Percentiles rank a stretch among this genome's conserved stretches.
These are phyloP conservation scores for Orchesellides sinensis DNA, from an alignment of 2,888 invertebrate genomes.

Conservation along the genomic window DNA sequence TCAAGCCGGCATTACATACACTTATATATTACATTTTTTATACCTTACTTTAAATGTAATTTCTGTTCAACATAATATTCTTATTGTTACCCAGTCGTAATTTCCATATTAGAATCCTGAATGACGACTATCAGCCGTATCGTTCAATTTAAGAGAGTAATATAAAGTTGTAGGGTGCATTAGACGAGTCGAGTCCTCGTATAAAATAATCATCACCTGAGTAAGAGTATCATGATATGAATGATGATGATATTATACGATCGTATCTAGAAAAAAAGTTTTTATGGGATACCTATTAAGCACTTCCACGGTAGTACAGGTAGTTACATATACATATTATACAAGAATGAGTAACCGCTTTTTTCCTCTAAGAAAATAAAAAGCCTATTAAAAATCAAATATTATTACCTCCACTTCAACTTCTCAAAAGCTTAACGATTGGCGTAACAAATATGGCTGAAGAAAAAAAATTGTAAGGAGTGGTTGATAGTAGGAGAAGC, in stretches of 20 bases:
- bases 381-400: constrained; percentile 66
- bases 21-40: too few species aligned
- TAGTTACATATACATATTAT: too few species aligned
- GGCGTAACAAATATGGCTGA: constrained; percentile 58
- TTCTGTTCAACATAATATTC: constrained; percentile 5
- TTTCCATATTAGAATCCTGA: constrained; percentile 25
- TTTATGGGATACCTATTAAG: background rate
- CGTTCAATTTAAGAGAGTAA: background rate
- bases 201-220: constrained; percentile 62
- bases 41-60: constrained; percentile 10
- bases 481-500: constrained; percentile 37
- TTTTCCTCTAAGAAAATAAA: constrained; percentile 56
- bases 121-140: constrained; percentile 20
- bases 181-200: background rate
- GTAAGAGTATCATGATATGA: constrained; percentile 56
- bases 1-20: constrained; percentile 60
- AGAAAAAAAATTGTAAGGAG: constrained; percentile 50
- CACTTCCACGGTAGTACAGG: background rate
- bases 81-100: background rate
- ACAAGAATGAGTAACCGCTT: constrained; percentile 49
- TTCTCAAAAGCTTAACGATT: constrained; percentile 46
- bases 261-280: constrained; percentile 26
- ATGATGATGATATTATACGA: constrained; percentile 51
- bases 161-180: constrained; percentile 10
- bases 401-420: constrained; percentile 61